Evolutionary conservation across 2,113 vertebrate genomes (phyloP).

Genomic region (Alethe diademata): DNA sequence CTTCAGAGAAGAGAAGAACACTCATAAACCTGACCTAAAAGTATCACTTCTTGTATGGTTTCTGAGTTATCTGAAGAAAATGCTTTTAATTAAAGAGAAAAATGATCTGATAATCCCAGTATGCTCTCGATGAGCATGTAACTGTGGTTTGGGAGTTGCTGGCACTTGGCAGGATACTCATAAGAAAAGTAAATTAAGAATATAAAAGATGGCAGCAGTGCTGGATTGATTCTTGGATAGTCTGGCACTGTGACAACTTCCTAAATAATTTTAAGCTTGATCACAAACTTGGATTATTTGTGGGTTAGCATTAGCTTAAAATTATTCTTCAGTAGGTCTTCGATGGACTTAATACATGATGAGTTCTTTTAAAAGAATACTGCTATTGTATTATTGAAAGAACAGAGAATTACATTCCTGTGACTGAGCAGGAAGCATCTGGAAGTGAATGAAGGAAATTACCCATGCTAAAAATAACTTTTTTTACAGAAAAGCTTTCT

Average conservation of each 20-base stretch:
- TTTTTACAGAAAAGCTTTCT: neutral
- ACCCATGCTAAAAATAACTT: neutral
- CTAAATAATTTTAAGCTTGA: neutral
- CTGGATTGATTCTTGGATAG: neutral
- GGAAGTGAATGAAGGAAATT: neutral
- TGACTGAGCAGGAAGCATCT: neutral
- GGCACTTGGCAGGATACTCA: neutral
- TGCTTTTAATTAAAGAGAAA: neutral
- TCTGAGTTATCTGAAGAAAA: neutral
- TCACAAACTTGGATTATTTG: neutral
- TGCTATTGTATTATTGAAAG: neutral
- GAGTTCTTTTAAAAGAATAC: neutral
- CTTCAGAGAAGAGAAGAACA: neutral
- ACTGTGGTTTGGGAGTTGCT: neutral
- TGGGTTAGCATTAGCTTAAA: neutral
- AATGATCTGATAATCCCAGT: neutral
- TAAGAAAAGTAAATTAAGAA: neutral
- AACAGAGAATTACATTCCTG: neutral
- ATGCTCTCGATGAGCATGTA: fast-evolving
- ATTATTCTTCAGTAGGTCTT: neutral
- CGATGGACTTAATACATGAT: neutral
- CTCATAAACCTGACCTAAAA: neutral
- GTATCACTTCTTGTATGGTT: neutral
- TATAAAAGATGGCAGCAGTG: neutral
- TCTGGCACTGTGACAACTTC: neutral